These are phyloP conservation scores for Meteorus cinctellus DNA, from an alignment of 2,888 invertebrate species.

Conservation along the genomic window DNA sequence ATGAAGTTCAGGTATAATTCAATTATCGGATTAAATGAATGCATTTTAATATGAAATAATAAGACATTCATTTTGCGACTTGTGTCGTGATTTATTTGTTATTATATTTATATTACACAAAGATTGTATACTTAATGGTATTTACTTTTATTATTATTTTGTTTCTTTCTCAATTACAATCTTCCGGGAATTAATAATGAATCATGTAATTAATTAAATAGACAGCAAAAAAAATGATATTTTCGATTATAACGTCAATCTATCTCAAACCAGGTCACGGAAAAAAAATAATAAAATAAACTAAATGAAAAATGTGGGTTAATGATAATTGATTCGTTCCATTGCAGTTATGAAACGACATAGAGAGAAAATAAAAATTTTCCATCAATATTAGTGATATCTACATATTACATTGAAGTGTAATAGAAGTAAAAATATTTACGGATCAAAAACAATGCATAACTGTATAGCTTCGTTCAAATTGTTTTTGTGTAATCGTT, in stretches of 20 bases:
- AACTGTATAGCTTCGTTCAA: constrained; percentile 32
- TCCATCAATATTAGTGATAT: background rate
- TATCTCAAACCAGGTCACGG: constrained; percentile 65
- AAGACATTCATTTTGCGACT: constrained; percentile 46
- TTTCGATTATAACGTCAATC: constrained; percentile 19
- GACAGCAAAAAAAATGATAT: constrained; percentile 57
- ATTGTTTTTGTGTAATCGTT: constrained; percentile 26
- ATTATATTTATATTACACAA: constrained; percentile 70
- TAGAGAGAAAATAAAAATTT: constrained; percentile 50
- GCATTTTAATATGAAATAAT: background rate
- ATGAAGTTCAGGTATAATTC: too few species aligned
- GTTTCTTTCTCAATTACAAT: constrained; percentile 60
- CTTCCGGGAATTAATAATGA: constrained; percentile 58
- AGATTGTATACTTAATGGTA: constrained; percentile 68
- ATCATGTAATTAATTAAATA: constrained; percentile 58
- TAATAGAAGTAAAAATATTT: constrained; percentile 50
- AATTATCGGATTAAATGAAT: too few species aligned
- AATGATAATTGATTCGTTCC: constrained; percentile 43
- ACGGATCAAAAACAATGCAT: constrained; percentile 42
- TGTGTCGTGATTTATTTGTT: constrained; percentile 62
- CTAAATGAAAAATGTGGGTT: constrained; percentile 25
- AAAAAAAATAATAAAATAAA: constrained; percentile 57
- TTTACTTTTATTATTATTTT: constrained; percentile 59
- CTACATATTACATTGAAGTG: background rate
- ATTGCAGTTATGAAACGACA: constrained; percentile 41